phyloP scores from a whole-genome alignment of 53 echinoderm and acorn worm species.

The Glandiceps talaboti region DNA sequence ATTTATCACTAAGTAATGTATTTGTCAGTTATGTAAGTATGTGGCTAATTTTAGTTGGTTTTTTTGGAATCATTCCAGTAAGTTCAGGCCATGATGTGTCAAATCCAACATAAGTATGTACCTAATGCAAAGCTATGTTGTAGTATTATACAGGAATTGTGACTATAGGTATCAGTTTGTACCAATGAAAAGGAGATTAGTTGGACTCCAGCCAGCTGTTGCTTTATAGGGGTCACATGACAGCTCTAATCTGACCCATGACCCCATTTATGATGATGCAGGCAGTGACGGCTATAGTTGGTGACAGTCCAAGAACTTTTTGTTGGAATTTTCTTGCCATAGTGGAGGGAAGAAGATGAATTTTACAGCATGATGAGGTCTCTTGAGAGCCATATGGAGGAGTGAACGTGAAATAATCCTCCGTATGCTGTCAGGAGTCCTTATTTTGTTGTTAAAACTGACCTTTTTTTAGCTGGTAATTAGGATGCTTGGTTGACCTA shows the following conservation, averaged over 20 bases:
- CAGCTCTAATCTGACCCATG: not conserved
- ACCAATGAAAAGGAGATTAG: not conserved
- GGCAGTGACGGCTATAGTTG: not conserved
- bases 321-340: not conserved
- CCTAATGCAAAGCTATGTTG: too few relatives aligned
- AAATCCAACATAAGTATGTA: too few relatives aligned
- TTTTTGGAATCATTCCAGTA: too few relatives aligned
- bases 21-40: too few relatives aligned
- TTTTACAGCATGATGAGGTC: not conserved
- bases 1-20: too few relatives aligned
- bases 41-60: too few relatives aligned
- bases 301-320: not conserved
- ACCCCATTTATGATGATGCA: not conserved
- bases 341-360: not conserved
- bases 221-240: not conserved
- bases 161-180: too few relatives aligned
- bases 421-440: not conserved
- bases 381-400: conserved; percentile 1
- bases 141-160: too few relatives aligned
- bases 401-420: not conserved
- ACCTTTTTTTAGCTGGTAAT: not conserved
- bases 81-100: too few relatives aligned
- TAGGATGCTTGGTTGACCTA: not conserved
- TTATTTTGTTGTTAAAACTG: not conserved
- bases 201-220: not conserved